Conservation (phyloP, 2,888 invertebrate species). For the Marronus borbonicus region DNA sequence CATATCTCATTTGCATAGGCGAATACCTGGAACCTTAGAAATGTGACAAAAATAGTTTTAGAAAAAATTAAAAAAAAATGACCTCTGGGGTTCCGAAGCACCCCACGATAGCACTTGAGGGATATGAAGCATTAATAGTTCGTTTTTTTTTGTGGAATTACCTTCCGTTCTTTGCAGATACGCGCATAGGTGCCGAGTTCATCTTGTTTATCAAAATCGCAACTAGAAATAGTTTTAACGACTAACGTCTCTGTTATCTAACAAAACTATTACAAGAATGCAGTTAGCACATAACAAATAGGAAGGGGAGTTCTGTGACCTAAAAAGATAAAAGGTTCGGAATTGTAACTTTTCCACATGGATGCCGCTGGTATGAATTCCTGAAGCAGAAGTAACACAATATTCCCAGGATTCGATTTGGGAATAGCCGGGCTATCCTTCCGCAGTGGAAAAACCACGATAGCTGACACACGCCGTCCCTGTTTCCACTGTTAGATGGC, state of each 20-base stretch:
- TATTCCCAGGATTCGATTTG: conserved; percentile 46
- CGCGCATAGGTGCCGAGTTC: too few relatives aligned
- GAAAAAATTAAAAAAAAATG: too few relatives aligned
- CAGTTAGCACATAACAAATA: conserved; percentile 35
- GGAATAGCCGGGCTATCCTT: conserved; percentile 37
- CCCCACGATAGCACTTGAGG: too few relatives aligned
- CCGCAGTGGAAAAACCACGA: conserved; percentile 45
- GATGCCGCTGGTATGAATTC: conserved; percentile 41
- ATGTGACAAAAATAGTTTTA: too few relatives aligned
- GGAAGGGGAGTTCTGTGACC: conserved; percentile 18
- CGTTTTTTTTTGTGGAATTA: too few relatives aligned
- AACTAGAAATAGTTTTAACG: conserved; percentile 4
- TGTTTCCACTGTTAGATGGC: conserved; percentile 51
- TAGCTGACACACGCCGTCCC: conserved; percentile 53
- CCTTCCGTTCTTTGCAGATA: too few relatives aligned
- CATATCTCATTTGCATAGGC: too few relatives aligned
- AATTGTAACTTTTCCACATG: conserved; percentile 45
- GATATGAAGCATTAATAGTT: too few relatives aligned
- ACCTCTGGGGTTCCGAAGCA: too few relatives aligned
- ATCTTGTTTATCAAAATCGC: too few relatives aligned
- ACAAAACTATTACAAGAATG: conserved; percentile 30
- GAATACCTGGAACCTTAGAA: too few relatives aligned
- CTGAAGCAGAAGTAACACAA: conserved; percentile 44
- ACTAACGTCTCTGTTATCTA: conserved; percentile 13
- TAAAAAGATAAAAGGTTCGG: conserved; percentile 45